Base-by-base conservation (phyloP, 2,113 vertebrate species). In the Trochalopteron elliotii region DNA sequence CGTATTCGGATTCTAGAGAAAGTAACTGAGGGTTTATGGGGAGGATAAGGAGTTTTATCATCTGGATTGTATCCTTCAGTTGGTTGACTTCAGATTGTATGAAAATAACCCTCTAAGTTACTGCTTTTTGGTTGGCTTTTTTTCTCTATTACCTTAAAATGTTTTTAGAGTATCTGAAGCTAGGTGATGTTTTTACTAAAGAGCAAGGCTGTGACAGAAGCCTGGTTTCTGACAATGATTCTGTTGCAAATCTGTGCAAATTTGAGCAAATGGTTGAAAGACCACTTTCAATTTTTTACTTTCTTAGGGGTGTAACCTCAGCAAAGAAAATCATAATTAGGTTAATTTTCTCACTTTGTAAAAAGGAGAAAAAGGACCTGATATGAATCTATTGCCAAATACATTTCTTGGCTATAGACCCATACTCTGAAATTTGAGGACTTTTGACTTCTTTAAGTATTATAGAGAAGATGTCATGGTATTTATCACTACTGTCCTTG, bases 401-500 rank as follows among this genome's bases (percentile, higher is more conserved):
- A 68, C 0, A 9, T 31, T 42, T 72, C 45, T 84, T 78, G 31
- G 28, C 67, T 82, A 21, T 25, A 83, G 40, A 69, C 11, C 7
- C 35, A 44, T 12, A 45, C 42, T 76, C 52, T 74, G 64, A 50
- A 71, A 82, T 92, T 40, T 78, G 71, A 92, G 74, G 44, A 57
- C 23, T 87, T 90, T 60, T 78, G 13, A 60, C 24, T 84, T 64
- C 42, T 76, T 67, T 27, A 40, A 40, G 31, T 63, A 56, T 85
- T 79, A 37, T 16, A 78, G 70, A 89, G 35, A 50, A 85, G 49
- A 60, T 25, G 13, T 64, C 53, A 76, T 71, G 40, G 25, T 55
- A 53, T 72, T 69, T 95, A 77, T 94, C 57, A 67, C 33, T 68
- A 50, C 59, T 93, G 15, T 52, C 15, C 4, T 87, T 94, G 59